Conservation (phyloP, 2,888 invertebrate species). For the Junonia oenone region DNA sequence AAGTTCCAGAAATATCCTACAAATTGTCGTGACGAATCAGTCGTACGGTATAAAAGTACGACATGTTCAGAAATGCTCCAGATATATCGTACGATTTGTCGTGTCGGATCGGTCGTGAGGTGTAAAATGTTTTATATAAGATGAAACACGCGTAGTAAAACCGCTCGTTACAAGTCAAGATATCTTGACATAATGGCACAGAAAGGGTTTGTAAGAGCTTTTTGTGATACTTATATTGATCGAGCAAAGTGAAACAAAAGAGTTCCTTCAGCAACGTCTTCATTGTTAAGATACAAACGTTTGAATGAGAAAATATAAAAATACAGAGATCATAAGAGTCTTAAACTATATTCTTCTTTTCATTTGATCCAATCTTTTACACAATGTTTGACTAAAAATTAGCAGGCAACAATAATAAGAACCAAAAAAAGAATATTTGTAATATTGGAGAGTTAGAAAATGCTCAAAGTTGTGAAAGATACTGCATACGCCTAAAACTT, state of each 20-base stretch:
- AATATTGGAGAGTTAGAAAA: too few relatives aligned
- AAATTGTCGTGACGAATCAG: too few relatives aligned
- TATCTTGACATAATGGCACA: conserved; percentile 26
- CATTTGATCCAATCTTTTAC: too few relatives aligned
- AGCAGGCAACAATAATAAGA: too few relatives aligned
- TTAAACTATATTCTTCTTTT: too few relatives aligned
- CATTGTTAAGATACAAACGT: background rate
- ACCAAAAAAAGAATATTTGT: too few relatives aligned
- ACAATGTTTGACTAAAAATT: too few relatives aligned
- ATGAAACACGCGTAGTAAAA: conserved; percentile 19
- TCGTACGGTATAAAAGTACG: too few relatives aligned
- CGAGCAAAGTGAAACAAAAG: background rate
- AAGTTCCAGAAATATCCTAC: too few relatives aligned
- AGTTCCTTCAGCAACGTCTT: background rate
- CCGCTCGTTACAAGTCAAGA: conserved; percentile 27
- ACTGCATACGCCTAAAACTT: too few relatives aligned
- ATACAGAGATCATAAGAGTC: too few relatives aligned
- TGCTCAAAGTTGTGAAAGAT: too few relatives aligned
- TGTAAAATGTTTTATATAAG: conserved; percentile 7
- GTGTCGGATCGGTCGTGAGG: background rate
- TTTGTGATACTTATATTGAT: conserved; percentile 7
- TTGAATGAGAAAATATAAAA: background rate
- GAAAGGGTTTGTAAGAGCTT: conserved; percentile 20
- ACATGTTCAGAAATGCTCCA: background rate
- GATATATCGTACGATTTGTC: background rate